Evolutionary conservation across 2,113 vertebrate genomes (phyloP).

Genomic region (Sula dactylatra): DNA sequence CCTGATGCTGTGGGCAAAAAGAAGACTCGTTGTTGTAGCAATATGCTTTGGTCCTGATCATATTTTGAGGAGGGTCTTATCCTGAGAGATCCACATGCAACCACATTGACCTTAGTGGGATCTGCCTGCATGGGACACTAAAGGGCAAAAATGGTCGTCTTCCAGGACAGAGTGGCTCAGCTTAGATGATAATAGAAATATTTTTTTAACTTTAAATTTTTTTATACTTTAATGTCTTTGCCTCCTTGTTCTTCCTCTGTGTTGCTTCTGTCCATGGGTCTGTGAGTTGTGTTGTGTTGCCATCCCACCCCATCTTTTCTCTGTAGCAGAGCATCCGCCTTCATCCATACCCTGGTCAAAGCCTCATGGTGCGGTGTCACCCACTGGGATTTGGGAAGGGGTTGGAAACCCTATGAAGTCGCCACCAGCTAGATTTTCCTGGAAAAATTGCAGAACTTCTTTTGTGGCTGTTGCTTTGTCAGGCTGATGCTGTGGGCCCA

Average conservation of each 20-base stretch:
- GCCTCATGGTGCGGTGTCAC: not conserved
- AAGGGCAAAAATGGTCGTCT: not conserved
- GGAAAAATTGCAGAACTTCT: not conserved
- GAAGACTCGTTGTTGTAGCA: fast-evolving
- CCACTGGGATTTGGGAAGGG: not conserved
- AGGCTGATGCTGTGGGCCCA: not conserved
- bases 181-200: not conserved
- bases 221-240: not conserved
- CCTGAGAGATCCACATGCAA: not conserved
- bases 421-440: not conserved
- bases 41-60: not conserved
- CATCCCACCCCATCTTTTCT: not conserved
- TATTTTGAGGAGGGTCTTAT: not conserved
- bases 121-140: not conserved
- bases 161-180: not conserved
- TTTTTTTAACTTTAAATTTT: not conserved
- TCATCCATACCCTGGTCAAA: not conserved
- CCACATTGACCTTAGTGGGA: not conserved
- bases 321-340: not conserved
- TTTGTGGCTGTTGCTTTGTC: not conserved
- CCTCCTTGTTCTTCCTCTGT: not conserved
- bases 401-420: not conserved
- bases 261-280: not conserved
- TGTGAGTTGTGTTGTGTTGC: not conserved
- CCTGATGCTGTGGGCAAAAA: not conserved